These are phyloP conservation scores for Pyrochroa serraticornis DNA, from an alignment of 2,888 invertebrate genomes.

Conservation along the genomic window DNA sequence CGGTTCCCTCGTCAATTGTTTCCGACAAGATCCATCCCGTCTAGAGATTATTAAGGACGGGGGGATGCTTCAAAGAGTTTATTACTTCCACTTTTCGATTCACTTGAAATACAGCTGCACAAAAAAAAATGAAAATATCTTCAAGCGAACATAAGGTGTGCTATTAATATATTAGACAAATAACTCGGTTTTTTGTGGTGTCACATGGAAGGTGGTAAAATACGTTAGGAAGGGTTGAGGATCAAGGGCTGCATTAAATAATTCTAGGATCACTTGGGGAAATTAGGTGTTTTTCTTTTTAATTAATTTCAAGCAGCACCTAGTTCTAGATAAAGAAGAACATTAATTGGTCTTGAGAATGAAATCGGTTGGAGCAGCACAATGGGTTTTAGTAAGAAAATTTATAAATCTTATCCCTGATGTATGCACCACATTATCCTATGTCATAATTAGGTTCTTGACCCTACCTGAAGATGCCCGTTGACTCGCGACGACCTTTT, in stretches of 20 bases:
- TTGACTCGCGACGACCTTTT: slow-evolving; percentile 50
- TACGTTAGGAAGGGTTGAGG: slow-evolving; percentile 32
- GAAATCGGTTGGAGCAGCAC: slow-evolving; percentile 20
- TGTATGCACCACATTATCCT: slow-evolving; percentile 40
- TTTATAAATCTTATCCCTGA: slow-evolving; percentile 29
- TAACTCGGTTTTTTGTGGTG: slow-evolving; percentile 31
- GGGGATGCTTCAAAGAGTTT: slow-evolving; percentile 10
- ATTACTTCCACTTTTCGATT: slow-evolving; percentile 19
- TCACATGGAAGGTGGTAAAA: slow-evolving; percentile 36
- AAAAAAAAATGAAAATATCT: slow-evolving; percentile 13
- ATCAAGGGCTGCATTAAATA: slow-evolving; percentile 17
- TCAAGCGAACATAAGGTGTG: slow-evolving; percentile 16
- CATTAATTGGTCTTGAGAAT: slow-evolving; percentile 27
- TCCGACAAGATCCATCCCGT: too few relatives aligned
- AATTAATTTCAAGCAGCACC: slow-evolving; percentile 11
- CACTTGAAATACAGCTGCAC: slow-evolving; percentile 20
- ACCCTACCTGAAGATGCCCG: slow-evolving; percentile 47
- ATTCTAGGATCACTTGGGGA: slow-evolving; percentile 2
- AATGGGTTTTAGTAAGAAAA: slow-evolving; percentile 26
- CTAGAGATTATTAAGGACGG: too few relatives aligned
- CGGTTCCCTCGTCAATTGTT: too few relatives aligned
- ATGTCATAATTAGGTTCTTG: slow-evolving; percentile 50
- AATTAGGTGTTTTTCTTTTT: slow-evolving; percentile 1
- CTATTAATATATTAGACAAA: slow-evolving; percentile 23
- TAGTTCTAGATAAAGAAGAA: slow-evolving; percentile 14